These are phyloP conservation scores for Rattus norvegicus DNA, from an alignment of 2,113 vertebrate genomes.

Conservation along the genomic window GRCr8 NC_086022.1:175278501-175279000, in stretches of 20 bases:
- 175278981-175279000: background rate
- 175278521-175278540: background rate
- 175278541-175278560: background rate
- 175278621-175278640: background rate
- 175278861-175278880: background rate
- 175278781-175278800: background rate
- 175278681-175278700: background rate
- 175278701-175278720: background rate
- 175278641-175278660: background rate
- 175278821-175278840: background rate
- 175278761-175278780: background rate
- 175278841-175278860: background rate
- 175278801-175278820: background rate
- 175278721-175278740: background rate
- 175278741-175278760: background rate
- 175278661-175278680: background rate
- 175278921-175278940: background rate
- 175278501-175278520: background rate
- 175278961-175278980: background rate
- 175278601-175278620: background rate
- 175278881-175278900: background rate
- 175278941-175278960: background rate
- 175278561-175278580: background rate
- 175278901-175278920: background rate
- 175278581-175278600: background rate